Conservation (phyloP, 2,797 vertebrate species). For the Rousettus madagascariensis region DNA sequence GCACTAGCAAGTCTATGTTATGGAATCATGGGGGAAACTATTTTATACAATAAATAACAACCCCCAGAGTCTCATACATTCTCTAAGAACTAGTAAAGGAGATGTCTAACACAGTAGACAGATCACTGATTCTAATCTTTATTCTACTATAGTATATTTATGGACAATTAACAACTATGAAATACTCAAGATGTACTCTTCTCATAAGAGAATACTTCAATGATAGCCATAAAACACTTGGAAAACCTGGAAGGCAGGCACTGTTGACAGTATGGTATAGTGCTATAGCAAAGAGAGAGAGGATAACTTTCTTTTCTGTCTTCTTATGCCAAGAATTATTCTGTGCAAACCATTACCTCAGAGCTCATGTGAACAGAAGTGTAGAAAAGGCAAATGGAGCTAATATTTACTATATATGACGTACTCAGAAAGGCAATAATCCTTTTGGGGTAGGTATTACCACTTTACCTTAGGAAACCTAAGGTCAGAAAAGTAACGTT, state of each 20-base stretch:
- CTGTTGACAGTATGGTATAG: background rate
- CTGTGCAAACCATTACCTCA: background rate
- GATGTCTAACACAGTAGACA: background rate
- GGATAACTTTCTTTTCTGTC: background rate
- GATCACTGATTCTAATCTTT: background rate
- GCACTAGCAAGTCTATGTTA: background rate
- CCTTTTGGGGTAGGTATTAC: background rate
- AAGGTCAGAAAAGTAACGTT: background rate
- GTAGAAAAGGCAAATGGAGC: background rate
- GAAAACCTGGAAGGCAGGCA: background rate
- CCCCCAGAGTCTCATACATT: background rate
- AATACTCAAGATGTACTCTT: conserved; percentile 19
- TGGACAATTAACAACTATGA: conserved; percentile 7
- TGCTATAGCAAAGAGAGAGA: background rate
- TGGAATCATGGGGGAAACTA: background rate
- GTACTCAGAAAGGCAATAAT: background rate
- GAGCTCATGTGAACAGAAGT: background rate
- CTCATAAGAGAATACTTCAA: background rate
- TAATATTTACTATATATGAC: background rate
- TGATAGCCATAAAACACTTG: conserved; percentile 1
- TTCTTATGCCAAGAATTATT: background rate
- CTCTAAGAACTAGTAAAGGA: conserved; percentile 1
- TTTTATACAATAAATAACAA: conserved; percentile 49
- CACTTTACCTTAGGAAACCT: conserved; percentile 28
- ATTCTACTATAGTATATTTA: conserved; percentile 3